phyloP scores from a whole-genome alignment of 2,113 vertebrate species.

The Eleginops maclovinus region DNA sequence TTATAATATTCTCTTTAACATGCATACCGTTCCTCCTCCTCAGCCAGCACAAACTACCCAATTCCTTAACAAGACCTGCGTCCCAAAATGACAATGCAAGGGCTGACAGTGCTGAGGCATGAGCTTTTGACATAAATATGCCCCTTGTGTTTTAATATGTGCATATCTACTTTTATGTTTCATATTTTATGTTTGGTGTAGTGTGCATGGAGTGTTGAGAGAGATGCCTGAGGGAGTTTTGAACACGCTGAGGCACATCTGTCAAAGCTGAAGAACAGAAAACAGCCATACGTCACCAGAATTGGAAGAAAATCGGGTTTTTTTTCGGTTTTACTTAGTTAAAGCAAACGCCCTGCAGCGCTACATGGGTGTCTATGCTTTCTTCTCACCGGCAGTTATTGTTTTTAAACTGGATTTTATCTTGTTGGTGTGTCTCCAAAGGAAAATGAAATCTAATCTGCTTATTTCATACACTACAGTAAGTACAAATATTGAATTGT shows the following conservation, averaged over 20 bases:
- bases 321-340: conserved; percentile 30
- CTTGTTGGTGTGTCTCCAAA: conserved; percentile 37
- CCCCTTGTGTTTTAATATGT: neutral
- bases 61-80: conserved; percentile 24
- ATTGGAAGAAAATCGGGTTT: neutral
- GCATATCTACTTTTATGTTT: neutral
- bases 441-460: conserved; percentile 44
- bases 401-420: conserved; percentile 66
- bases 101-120: neutral
- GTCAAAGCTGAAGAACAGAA: neutral
- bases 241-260: neutral
- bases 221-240: conserved; percentile 5
- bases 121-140: neutral
- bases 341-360: conserved; percentile 24
- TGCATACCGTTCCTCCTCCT: neutral
- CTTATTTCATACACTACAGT: conserved; percentile 12
- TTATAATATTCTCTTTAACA: conserved; percentile 7
- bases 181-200: neutral
- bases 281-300: neutral
- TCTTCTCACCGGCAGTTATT: conserved; percentile 40
- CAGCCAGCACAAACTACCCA: neutral
- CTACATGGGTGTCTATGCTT: neutral
- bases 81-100: conserved; percentile 12
- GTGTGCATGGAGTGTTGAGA: neutral
- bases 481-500: conserved; percentile 36